Conservation (phyloP, 1,140 invertebrate species). For the Diorhabda carinulata region DNA sequence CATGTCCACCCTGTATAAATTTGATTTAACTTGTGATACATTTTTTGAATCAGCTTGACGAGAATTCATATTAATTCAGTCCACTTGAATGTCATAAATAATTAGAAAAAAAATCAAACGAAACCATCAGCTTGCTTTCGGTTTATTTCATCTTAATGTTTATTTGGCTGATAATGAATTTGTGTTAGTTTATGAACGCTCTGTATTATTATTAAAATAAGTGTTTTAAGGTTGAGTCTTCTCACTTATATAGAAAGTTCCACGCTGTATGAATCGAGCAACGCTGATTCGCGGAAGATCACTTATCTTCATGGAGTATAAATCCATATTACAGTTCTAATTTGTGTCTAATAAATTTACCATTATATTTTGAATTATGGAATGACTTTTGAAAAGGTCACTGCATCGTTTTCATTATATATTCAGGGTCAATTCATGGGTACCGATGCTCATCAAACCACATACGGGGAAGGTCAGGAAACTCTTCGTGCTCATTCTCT, state of each 20-base stretch:
- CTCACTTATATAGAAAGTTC: not conserved
- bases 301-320: slow-evolving; percentile 27
- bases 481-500: not conserved
- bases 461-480: slow-evolving; percentile 1
- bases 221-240: too few species aligned
- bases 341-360: slow-evolving; percentile 40
- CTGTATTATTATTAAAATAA: too few species aligned
- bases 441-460: slow-evolving; percentile 1
- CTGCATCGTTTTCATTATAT: slow-evolving; percentile 31
- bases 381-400: slow-evolving; percentile 35
- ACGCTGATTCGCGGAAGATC: not conserved
- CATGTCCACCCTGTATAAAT: too few species aligned
- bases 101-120: too few species aligned
- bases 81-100: too few species aligned
- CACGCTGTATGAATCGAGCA: not conserved
- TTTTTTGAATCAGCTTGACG: too few species aligned
- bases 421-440: slow-evolving; percentile 27
- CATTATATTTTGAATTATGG: slow-evolving; percentile 36
- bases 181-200: too few species aligned
- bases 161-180: too few species aligned
- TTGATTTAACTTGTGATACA: too few species aligned
- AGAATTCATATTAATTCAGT: too few species aligned
- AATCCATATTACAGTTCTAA: slow-evolving; percentile 41
- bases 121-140: too few species aligned
- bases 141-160: too few species aligned